Evolutionary conservation across 2,113 vertebrate species (phyloP).

Genomic region (Aphelocoma coerulescens): DNA sequence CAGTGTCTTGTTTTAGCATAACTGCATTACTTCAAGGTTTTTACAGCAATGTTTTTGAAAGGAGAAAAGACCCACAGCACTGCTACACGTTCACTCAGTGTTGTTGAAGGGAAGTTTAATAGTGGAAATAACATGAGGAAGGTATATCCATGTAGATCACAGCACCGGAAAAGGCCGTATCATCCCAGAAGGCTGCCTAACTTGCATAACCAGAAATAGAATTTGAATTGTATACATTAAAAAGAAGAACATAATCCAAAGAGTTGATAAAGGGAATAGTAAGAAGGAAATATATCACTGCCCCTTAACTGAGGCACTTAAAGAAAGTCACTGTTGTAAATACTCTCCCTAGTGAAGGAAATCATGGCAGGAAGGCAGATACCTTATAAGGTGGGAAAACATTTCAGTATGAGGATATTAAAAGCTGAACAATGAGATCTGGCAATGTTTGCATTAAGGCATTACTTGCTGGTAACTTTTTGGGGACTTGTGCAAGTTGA

Average conservation of each 20-base stretch:
- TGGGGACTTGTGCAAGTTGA: not conserved
- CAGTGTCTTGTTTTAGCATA: not conserved
- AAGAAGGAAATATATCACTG: not conserved
- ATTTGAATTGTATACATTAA: not conserved
- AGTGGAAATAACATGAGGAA: not conserved
- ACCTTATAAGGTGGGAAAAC: not conserved
- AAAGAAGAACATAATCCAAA: not conserved
- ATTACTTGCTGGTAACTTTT: not conserved
- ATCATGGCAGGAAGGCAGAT: not conserved
- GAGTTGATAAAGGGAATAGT: not conserved
- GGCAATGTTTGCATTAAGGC: not conserved
- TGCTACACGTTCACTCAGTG: not conserved
- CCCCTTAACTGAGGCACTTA: not conserved
- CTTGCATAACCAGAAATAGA: not conserved
- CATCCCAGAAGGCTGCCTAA: not conserved
- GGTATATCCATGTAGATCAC: not conserved
- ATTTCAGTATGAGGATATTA: not conserved
- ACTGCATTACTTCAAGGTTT: not conserved
- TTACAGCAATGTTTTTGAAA: not conserved
- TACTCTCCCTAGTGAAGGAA: not conserved
- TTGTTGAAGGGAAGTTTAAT: not conserved
- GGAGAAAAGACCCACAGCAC: not conserved
- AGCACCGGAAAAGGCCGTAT: not conserved
- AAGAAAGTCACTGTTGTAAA: not conserved
- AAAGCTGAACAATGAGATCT: not conserved